Base-by-base conservation (phyloP, 2,888 invertebrate genomes). In the Amphipyra tragopoginis region DNA sequence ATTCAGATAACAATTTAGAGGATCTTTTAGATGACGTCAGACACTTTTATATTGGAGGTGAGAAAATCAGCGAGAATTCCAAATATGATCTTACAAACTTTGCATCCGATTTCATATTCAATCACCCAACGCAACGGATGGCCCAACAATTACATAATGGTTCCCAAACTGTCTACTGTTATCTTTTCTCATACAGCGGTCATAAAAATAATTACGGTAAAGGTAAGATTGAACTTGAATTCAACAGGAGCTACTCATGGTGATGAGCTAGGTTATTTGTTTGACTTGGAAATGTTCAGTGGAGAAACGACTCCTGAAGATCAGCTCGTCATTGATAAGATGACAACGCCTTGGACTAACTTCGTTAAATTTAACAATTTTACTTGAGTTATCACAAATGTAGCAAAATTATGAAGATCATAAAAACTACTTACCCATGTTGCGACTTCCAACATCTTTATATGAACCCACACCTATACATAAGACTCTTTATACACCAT, bases 281-380 rank as follows among this genome's bases (percentile, higher is more conserved):
- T 79, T 29, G 65, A 65, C 7, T 33, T 44, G 15, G 36, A 40
- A 6, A 2, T 15, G 6, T 33, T 63, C 7, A 52, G 8, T 5
- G 57, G 40, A 33, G 48, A 63, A 11, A 56, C 56, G 0, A 54
- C 58, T 5, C 51, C 65, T 0, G 51, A 66, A 14, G 79, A 79
- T 52, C 72, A 74, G n/a, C 29, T 65, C 0, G 47, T 72, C 7
- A 65, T 72, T 42, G 65, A 81, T 26, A 47, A 63, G 15, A 56
- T 71, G 38, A 68, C 73, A 1, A 72, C 56, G 7, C 56, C 75
- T 15, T 80, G 80, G 80, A 70, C 75, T 3, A 82, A 80, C 39
- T 82, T 81, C 39, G 81, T 67, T 1, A 75, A n/a, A n/a, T n/a
- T n/a, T n/a, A n/a, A n/a, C n/a, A n/a, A n/a, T n/a, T n/a, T n/a